Percentiles rank a stretch among this genome's conserved stretches.
Evolutionary conservation across 2,113 vertebrate genomes (phyloP).

Genomic region (Scytalopus superciliaris): DNA sequence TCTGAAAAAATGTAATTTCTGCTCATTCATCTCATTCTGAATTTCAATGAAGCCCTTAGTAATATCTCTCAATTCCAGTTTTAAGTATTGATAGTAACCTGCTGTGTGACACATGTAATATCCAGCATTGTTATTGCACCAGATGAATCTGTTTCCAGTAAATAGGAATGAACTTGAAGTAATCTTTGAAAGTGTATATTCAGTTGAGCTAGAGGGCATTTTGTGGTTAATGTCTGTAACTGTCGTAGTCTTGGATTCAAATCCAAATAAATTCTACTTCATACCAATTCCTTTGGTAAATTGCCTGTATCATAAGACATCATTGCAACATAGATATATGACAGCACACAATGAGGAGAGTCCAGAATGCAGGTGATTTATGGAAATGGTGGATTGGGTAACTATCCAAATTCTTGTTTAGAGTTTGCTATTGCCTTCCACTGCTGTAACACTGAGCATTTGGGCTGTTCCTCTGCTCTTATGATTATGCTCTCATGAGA

Average conservation of each 20-base stretch:
- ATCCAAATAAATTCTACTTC: neutral
- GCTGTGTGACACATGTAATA: neutral
- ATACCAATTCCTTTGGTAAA: neutral
- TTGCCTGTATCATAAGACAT: neutral
- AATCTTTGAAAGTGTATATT: neutral
- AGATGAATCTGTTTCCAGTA: neutral
- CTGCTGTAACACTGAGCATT: neutral
- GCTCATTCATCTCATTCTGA: slow-evolving; percentile 16
- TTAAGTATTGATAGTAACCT: slow-evolving; percentile 6
- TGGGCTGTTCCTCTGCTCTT: neutral
- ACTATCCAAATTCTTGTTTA: neutral
- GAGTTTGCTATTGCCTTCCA: neutral
- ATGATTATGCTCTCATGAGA: neutral
- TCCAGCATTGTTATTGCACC: neutral
- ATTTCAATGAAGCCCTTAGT: slow-evolving; percentile 8
- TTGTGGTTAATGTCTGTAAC: neutral
- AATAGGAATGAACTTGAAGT: neutral
- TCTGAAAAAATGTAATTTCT: slow-evolving; percentile 8
- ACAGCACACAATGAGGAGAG: neutral
- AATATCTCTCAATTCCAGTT: slow-evolving; percentile 15
- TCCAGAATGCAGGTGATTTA: neutral
- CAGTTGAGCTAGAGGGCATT: neutral
- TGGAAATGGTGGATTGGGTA: neutral
- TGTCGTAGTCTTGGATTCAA: neutral
- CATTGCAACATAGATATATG: neutral